Base-by-base conservation (phyloP, 2,113 vertebrate species). In the Ibidorhyncha struthersii region DNA sequence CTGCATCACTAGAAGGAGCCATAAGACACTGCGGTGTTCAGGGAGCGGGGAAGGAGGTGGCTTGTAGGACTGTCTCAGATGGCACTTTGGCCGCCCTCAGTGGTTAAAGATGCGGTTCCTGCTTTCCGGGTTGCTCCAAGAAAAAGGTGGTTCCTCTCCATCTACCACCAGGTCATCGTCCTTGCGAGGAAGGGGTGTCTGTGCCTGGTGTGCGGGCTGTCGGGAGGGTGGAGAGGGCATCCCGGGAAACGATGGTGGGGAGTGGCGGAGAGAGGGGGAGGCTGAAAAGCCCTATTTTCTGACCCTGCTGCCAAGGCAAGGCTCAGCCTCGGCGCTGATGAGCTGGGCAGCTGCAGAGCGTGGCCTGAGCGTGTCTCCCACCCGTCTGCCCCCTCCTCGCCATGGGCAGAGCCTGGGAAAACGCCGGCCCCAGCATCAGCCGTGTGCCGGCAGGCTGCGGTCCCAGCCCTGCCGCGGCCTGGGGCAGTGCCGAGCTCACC, bases 91-190 rank as follows among this genome's bases (percentile, higher is more conserved):
- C 17, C 1, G 0, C n/a, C 16, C 38, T 81, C 11, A 6, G 50
- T 55, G 59, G 34, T 66, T 53, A 58, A 61, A 38, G 67, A 41
- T 56, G 63, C 83, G 21, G 8, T 61, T 43, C 5, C 1, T 34
- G 32, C n/a, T 80, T 73, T 41, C 22, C 1, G 7, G 50, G 29
- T 70, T 41, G 32, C 38, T 90, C 38, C 27, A 47, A 53, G 22
- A 40, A n/a, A 78, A 79, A n/a, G 58, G 14, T 47, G n/a, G 10
- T 55, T 77, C 36, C 43, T 20, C n/a, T 73, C 22, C 38, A 3
- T 49, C 21, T 41, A 2, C 30, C 23, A 2, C 30, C 23, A 14
- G 9, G 13, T 66, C 1, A 2, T 32, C 0, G 0, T 29, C 27
- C 25, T 66, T 70, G 38, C 2, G 3, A 47, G 27, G 43, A 63